A percentile compares a stretch with the other conserved stretches of the same genome.
These are phyloP conservation scores for Lithobates pipiens DNA, from an alignment of 2,797 vertebrate species.

Conservation along the genomic window DNA sequence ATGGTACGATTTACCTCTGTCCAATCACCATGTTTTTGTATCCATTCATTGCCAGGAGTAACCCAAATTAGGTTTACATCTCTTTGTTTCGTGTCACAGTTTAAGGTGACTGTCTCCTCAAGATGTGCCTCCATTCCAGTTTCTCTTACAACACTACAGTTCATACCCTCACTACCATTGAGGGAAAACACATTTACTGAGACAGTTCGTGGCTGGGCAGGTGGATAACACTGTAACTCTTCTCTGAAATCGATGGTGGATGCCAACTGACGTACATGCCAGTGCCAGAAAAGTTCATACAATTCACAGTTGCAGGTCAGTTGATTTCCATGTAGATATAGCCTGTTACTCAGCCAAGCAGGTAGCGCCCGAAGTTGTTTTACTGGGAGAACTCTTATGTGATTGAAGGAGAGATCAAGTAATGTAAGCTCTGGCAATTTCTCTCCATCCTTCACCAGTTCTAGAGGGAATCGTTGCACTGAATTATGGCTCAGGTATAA, in stretches of 20 bases:
- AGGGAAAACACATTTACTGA: conserved; percentile 78
- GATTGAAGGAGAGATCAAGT: conserved; percentile 92
- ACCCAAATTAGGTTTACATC: conserved; percentile 85
- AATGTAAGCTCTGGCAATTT: conserved; percentile 85
- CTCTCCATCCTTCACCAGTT: conserved; percentile 86
- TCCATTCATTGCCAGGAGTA: conserved; percentile 79
- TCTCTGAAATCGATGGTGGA: conserved; percentile 91
- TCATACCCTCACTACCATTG: conserved; percentile 73
- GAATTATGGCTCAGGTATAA: conserved; percentile 95
- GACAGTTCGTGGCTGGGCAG: conserved; percentile 66
- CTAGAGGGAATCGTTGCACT: conserved; percentile 89
- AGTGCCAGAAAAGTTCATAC: conserved; percentile 89
- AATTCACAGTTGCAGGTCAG: conserved; percentile 87
- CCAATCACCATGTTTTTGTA: conserved; percentile 69
- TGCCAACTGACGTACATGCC: conserved; percentile 86
- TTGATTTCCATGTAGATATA: conserved; percentile 94
- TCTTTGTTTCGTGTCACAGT: conserved; percentile 88
- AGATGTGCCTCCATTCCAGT: conserved; percentile 84
- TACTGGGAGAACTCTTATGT: conserved; percentile 83
- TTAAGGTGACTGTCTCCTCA: conserved; percentile 81
- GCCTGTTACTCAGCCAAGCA: conserved; percentile 90
- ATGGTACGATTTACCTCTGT: conserved; percentile 78
- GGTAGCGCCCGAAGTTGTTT: conserved; percentile 85
- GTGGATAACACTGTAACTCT: conserved; percentile 78
- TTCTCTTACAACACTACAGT: conserved; percentile 90